Evolutionary conservation across 2,797 vertebrate genomes (phyloP).

Genomic region (Coranthus polyacanthus): DNA sequence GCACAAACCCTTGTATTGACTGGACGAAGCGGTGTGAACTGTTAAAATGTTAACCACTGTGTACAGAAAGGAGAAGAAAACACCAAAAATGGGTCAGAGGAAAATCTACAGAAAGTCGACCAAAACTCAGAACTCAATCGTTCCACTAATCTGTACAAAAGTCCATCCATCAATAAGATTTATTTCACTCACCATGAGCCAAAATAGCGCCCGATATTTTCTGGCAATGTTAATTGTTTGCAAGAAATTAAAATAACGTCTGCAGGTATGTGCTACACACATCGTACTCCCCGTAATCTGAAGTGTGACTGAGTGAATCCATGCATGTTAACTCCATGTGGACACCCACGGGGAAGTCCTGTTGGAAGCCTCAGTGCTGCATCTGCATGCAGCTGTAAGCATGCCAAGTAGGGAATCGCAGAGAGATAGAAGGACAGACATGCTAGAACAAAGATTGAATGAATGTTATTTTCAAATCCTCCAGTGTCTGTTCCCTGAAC

Average conservation of each 20-base stretch:
- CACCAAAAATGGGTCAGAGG: background rate
- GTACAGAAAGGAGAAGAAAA: conserved; percentile 2
- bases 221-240: conserved; percentile 28
- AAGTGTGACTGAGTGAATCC: conserved; percentile 19
- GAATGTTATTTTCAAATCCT: conserved; percentile 1
- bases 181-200: no score
- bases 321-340: conserved; percentile 11
- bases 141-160: conserved; percentile 17
- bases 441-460: conserved; percentile 20
- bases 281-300: conserved; percentile 12
- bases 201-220: no score
- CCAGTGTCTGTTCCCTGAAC: background rate
- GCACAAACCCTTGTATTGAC: conserved; percentile 72
- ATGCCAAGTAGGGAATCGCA: conserved; percentile 33
- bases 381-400: conserved; percentile 56
- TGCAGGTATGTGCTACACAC: background rate
- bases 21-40: conserved; percentile 55
- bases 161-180: conserved; percentile 34
- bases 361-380: conserved; percentile 36
- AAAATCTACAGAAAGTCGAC: conserved; percentile 12
- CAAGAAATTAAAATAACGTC: conserved; percentile 14
- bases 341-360: background rate
- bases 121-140: conserved; percentile 38
- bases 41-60: conserved; percentile 59
- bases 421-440: conserved; percentile 13